phyloP scores from a whole-genome alignment of 2,888 invertebrate genomes.

The Achlya flavicornis region DNA sequence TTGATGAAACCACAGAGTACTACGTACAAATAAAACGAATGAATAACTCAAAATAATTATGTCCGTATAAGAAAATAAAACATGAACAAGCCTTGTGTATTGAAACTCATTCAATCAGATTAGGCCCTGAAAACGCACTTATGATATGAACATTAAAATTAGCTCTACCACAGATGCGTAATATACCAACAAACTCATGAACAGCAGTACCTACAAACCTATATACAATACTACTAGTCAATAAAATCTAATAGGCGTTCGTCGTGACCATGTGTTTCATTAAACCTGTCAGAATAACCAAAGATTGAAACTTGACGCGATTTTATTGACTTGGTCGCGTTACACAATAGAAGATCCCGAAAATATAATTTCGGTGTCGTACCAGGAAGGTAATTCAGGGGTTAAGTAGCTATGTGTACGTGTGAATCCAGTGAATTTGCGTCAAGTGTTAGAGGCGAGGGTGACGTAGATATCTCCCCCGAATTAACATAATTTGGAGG shows the following conservation, averaged over 20 bases:
- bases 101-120: background rate
- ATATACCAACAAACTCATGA: too few relatives aligned
- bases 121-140: background rate
- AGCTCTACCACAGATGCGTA: too few relatives aligned
- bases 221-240: too few relatives aligned
- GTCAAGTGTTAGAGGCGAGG: conserved; percentile 1
- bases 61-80: too few relatives aligned
- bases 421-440: conserved; percentile 10
- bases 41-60: too few relatives aligned
- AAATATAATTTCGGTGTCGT: conserved; percentile 4
- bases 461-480: background rate
- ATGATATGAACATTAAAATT: background rate
- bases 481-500: conserved; percentile 1
- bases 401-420: conserved; percentile 7
- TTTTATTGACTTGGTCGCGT: background rate
- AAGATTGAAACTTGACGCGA: background rate
- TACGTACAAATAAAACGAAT: too few relatives aligned
- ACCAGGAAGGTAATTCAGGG: background rate
- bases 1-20: too few relatives aligned
- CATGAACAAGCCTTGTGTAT: too few relatives aligned
- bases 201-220: too few relatives aligned
- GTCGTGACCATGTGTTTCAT: too few relatives aligned
- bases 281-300: too few relatives aligned
- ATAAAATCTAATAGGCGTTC: too few relatives aligned
- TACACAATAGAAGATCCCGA: background rate